These are phyloP conservation scores for Agrypnia vestita DNA, from an alignment of 1,140 invertebrate genomes.

Conservation along the genomic window DNA sequence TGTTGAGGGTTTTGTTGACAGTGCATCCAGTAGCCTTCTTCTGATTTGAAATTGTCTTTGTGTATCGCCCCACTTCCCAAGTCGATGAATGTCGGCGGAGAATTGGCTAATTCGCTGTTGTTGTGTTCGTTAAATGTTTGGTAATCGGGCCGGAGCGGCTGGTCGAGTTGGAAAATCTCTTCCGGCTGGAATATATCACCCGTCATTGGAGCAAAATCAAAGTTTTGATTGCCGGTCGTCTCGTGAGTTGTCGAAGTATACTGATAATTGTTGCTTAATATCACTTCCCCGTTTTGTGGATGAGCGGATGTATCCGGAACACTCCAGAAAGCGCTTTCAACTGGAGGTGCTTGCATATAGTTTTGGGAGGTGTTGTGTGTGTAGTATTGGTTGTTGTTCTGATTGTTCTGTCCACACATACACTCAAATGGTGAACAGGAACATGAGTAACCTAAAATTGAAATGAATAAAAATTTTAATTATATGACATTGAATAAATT, in stretches of 20 bases:
- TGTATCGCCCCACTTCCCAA: slow-evolving; percentile 80
- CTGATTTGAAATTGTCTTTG: slow-evolving; percentile 70
- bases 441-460: slow-evolving; percentile 74
- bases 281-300: slow-evolving; percentile 35
- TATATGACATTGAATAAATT: neutral
- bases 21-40: slow-evolving; percentile 71
- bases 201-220: slow-evolving; percentile 74
- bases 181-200: slow-evolving; percentile 84
- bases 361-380: slow-evolving; percentile 49
- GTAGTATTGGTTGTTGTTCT: slow-evolving; percentile 61
- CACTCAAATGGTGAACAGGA: slow-evolving; percentile 80
- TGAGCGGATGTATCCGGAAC: slow-evolving; percentile 34
- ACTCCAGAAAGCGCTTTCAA: slow-evolving; percentile 55
- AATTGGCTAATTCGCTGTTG: slow-evolving; percentile 72
- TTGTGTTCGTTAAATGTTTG: slow-evolving; percentile 65
- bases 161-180: slow-evolving; percentile 85
- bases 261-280: slow-evolving; percentile 38
- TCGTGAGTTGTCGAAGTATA: slow-evolving; percentile 45
- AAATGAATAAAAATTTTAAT: slow-evolving; percentile 37
- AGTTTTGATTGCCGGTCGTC: slow-evolving; percentile 60
- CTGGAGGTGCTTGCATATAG: slow-evolving; percentile 51
- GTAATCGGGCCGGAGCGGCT: slow-evolving; percentile 80
- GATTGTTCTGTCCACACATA: slow-evolving; percentile 68
- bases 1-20: slow-evolving; percentile 67
- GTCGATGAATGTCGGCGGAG: slow-evolving; percentile 81